Conservation (phyloP, 2,888 invertebrate species). For the Lydus trimaculatus region DNA sequence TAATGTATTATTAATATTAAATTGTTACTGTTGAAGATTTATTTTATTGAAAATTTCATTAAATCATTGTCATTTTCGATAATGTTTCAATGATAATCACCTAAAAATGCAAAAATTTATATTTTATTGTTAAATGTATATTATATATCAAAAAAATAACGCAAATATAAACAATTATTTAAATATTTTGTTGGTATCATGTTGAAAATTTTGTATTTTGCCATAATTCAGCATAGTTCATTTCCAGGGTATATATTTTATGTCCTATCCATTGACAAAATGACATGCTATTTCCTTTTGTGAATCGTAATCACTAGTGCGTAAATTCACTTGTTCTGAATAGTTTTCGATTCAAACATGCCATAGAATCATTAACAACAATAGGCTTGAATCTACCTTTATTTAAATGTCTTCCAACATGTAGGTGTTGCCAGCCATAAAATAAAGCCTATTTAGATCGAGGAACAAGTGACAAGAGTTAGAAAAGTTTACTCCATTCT, state of each 20-base stretch:
- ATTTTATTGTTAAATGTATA: no score
- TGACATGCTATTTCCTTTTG: slow-evolving; percentile 32
- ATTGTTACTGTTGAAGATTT: no score
- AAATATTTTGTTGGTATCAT: not conserved
- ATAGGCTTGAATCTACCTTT: not conserved
- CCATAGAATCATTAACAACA: slow-evolving; percentile 14
- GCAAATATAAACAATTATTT: not conserved
- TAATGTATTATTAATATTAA: no score
- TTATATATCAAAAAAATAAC: not conserved
- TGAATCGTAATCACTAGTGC: slow-evolving; percentile 25
- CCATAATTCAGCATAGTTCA: slow-evolving; percentile 30
- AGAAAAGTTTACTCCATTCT: no score
- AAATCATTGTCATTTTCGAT: no score
- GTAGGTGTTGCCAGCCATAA: no score
- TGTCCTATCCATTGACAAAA: slow-evolving; percentile 28
- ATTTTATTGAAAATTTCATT: no score
- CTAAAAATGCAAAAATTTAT: no score
- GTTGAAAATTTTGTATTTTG: slow-evolving; percentile 24
- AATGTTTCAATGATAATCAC: no score
- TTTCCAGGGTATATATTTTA: slow-evolving; percentile 31
- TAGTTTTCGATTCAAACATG: slow-evolving; percentile 24
- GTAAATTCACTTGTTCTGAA: slow-evolving; percentile 30
- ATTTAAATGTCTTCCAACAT: not conserved
- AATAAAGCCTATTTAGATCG: no score
- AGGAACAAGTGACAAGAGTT: no score